Conservation (phyloP, 2,113 vertebrate species). For the Callithrix jacchus region DNA sequence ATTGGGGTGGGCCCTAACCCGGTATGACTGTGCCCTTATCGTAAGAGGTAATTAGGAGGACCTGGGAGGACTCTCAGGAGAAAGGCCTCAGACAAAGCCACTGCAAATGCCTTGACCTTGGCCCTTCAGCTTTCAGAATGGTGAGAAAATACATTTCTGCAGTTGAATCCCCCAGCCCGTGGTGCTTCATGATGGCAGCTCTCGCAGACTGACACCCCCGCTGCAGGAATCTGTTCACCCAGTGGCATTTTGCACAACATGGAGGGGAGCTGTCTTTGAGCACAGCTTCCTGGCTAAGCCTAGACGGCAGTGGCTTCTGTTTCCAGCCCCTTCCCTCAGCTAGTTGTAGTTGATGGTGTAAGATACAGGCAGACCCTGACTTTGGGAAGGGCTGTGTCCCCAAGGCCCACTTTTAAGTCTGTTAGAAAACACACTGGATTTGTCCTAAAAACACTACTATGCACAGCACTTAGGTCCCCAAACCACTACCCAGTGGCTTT, state of each 20-base stretch:
- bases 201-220: rapidly evolving
- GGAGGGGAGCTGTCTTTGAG: rapidly evolving
- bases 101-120: neutral
- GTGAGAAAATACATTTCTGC: neutral
- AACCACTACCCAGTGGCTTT: neutral
- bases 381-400: neutral
- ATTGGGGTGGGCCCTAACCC: too few relatives aligned
- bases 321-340: neutral
- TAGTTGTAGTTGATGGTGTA: too few relatives aligned
- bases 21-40: neutral
- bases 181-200: rapidly evolving
- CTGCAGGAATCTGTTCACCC: rapidly evolving
- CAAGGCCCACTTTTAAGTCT: neutral
- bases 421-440: neutral
- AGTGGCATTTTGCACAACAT: rapidly evolving
- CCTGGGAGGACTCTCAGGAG: neutral
- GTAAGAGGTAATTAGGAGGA: neutral
- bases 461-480: rapidly evolving
- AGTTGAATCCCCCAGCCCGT: rapidly evolving
- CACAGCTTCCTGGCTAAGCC: rapidly evolving
- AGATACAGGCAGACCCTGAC: neutral
- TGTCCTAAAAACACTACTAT: rapidly evolving
- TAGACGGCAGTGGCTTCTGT: rapidly evolving
- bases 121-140: neutral
- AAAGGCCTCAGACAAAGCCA: neutral